Percentiles rank a stretch among this genome's conserved stretches.
Evolutionary conservation across 53 echinoderm and acorn worm genomes (phyloP).

Genomic region (Holothuria scabra): DNA sequence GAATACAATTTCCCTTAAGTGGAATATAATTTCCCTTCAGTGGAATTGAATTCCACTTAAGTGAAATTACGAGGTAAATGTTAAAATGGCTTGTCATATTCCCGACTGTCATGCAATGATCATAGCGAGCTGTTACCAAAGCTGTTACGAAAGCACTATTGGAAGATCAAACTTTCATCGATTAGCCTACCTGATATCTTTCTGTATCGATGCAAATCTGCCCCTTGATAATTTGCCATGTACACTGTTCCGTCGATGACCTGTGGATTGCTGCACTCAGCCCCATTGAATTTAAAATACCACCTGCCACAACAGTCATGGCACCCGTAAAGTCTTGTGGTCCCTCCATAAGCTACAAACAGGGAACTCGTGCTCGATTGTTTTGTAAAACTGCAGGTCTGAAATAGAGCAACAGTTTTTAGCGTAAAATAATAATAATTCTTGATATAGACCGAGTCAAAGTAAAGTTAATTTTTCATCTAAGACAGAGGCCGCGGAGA

Average conservation of each 20-base stretch:
- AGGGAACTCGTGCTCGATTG: constrained; percentile 54
- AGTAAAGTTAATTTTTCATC: too few relatives aligned
- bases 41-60: too few relatives aligned
- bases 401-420: background rate
- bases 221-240: constrained; percentile 71
- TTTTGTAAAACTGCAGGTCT: constrained; percentile 74
- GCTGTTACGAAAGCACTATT: too few relatives aligned
- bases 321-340: constrained; percentile 62
- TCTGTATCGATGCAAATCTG: constrained; percentile 72
- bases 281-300: constrained; percentile 79
- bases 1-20: too few relatives aligned
- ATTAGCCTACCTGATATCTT: constrained; percentile 70
- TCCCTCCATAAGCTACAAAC: constrained; percentile 68
- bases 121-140: too few relatives aligned
- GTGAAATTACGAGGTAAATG: too few relatives aligned
- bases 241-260: constrained; percentile 81
- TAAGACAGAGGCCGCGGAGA: too few relatives aligned
- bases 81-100: too few relatives aligned
- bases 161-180: background rate
- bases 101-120: too few relatives aligned
- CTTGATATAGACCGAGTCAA: too few relatives aligned
- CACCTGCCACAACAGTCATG: constrained; percentile 85
- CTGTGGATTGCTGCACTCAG: constrained; percentile 75
- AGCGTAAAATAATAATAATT: too few relatives aligned
- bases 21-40: too few relatives aligned